Percentiles rank a stretch among this genome's conserved stretches.
These are phyloP conservation scores for Halocynthia roretzi DNA, from an alignment of 23 tunicate genomes.

Conservation along the genomic window DNA sequence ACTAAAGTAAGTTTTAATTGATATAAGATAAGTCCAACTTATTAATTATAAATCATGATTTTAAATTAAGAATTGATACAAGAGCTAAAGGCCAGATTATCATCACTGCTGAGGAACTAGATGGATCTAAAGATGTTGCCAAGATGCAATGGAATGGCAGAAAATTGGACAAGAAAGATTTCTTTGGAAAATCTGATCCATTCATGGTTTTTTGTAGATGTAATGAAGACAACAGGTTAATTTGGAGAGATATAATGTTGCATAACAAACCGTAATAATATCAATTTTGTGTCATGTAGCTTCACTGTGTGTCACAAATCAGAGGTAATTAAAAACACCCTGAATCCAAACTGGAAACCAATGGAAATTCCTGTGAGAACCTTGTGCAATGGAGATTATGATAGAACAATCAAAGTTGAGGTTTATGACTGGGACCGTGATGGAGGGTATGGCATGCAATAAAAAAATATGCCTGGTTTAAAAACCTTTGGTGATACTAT, in stretches of 20 bases:
- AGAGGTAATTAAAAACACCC: constrained; percentile 68
- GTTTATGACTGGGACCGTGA: constrained; percentile 92
- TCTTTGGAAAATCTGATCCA: constrained; percentile 82
- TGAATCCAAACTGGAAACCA: constrained; percentile 75
- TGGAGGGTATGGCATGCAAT: constrained; percentile 51
- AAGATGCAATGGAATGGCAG: constrained; percentile 57
- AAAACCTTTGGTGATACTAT: too few species aligned
- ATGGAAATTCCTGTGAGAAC: constrained; percentile 61
- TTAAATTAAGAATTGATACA: background rate
- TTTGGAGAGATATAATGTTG: background rate
- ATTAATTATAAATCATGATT: background rate
- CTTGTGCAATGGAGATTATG: constrained; percentile 80
- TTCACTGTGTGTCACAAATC: constrained; percentile 89
- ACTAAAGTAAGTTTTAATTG: constrained; percentile 26
- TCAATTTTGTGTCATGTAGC: constrained; percentile 24
- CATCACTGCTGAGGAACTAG: constrained; percentile 72
- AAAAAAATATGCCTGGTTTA: too few species aligned
- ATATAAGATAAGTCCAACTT: background rate
- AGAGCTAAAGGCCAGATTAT: constrained; percentile 47
- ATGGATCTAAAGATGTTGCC: constrained; percentile 60
- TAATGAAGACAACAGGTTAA: constrained; percentile 77
- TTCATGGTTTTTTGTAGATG: constrained; percentile 84
- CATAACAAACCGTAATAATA: background rate
- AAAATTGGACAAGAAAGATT: constrained; percentile 87
- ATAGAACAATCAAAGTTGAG: constrained; percentile 87